These are phyloP conservation scores for Nezara viridula DNA, from an alignment of 2,888 invertebrate species.

Conservation along the genomic window DNA sequence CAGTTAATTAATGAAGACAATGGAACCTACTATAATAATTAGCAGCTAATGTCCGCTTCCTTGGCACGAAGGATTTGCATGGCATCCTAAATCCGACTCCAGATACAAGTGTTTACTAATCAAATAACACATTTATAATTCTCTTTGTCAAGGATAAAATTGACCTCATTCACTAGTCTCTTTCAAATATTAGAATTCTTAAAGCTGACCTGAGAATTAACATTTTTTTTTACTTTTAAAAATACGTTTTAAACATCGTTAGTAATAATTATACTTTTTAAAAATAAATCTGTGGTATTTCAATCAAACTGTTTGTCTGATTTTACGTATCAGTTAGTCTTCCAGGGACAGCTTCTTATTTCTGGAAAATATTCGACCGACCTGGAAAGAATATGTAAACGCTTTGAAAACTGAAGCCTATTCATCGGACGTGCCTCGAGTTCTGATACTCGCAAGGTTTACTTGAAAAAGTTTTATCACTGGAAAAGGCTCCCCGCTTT, in stretches of 20 bases:
- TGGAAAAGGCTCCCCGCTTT: neutral
- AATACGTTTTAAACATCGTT: too few species aligned
- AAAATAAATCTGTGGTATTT: too few species aligned
- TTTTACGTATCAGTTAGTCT: neutral
- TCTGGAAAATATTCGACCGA: neutral
- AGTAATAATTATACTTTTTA: too few species aligned
- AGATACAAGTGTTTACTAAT: neutral
- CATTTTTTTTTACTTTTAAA: too few species aligned
- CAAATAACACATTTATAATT: constrained; percentile 18
- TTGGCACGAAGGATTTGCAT: neutral
- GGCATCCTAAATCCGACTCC: neutral
- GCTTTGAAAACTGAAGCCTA: neutral
- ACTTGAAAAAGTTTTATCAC: neutral
- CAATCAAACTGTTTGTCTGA: neutral
- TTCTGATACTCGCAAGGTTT: neutral
- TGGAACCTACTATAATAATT: neutral
- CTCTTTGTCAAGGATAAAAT: neutral
- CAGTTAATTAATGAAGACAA: neutral
- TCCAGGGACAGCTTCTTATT: neutral
- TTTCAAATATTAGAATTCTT: neutral
- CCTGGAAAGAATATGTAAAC: neutral
- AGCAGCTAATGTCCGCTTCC: neutral
- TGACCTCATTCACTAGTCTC: neutral
- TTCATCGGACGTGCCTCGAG: neutral
- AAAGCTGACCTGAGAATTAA: neutral